Evolutionary conservation across 2,797 vertebrate species (phyloP), one percentile per base, ranked within the genome.

Genomic region (Sebastes nivosus): DNA sequence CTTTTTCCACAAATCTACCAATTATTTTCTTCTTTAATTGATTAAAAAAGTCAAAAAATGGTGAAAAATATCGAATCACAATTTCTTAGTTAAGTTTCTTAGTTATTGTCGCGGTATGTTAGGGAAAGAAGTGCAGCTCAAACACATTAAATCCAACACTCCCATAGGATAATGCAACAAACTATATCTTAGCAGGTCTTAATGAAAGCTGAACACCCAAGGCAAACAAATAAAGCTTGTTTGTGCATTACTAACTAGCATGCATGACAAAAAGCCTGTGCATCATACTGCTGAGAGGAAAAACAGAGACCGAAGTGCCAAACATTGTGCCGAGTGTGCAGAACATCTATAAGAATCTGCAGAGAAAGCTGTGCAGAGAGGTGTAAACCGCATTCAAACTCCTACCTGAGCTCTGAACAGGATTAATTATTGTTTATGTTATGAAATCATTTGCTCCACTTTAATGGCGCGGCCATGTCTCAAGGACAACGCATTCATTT

Each of bases 381-480:
- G 27, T 59, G 32, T 16, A 34, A 64, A 52, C 50, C 20, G 4
- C 20, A 52, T 9, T 52, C 50, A 46, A 13, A 18, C 71, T 36
- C 61, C 60, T 30, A 72, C 58, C 81, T 67, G 64, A 46, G 32
- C 36, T 72, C 16, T 30, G 58, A 80, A 61, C 0, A 32, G 36
- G 29, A 80, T 58, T 75, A 34, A 64, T 70, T 67, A 67, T 46
- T 64, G 38, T 77, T 82, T 54, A 64, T 46, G 24, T 52, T 66
- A 2, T 32, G 11, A 58, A 76, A 75, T 42, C 1, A 58, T 77
- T 72, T 73, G 58, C 55, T 75, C 22, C 16, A 66, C 34, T 11
- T 63, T 27, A 30, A 64, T 58, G 59, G 11, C 20, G 18, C 25
- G 36, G 50, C 16, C 10, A 52, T 50, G 67, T 70, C 67, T 81